phyloP scores from a whole-genome alignment of 2,797 vertebrate species.

The Megaceryle alcyon region DNA sequence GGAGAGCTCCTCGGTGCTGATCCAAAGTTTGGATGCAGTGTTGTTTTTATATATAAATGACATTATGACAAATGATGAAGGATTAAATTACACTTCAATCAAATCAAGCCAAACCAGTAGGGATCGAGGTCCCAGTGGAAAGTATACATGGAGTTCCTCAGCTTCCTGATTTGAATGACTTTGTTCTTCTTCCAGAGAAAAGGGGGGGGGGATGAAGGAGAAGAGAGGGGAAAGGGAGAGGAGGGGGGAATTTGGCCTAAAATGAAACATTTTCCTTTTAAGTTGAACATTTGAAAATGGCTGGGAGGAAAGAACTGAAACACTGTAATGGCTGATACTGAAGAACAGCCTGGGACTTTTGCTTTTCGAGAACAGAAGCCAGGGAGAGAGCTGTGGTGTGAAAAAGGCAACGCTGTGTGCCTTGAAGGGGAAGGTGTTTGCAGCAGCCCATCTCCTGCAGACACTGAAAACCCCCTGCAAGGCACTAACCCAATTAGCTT shows the following conservation, averaged over 20 bases:
- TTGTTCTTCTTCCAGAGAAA: constrained; percentile 81
- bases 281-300: constrained; percentile 80
- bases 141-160: constrained; percentile 75
- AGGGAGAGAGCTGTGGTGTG: constrained; percentile 62
- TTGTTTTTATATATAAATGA: constrained; percentile 80
- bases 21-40: constrained; percentile 76
- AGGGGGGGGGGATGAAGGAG: not conserved
- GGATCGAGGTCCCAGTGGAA: constrained; percentile 79
- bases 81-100: constrained; percentile 82
- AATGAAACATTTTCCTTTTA: constrained; percentile 84
- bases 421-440: constrained; percentile 72
- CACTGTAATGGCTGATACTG: constrained; percentile 74
- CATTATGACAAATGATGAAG: constrained; percentile 81
- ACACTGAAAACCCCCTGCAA: constrained; percentile 50
- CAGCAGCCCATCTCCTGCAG: constrained; percentile 67
- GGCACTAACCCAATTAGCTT: constrained; percentile 71
- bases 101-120: constrained; percentile 79
- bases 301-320: constrained; percentile 80
- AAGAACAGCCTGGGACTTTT: constrained; percentile 75
- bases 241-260: constrained; percentile 78
- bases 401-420: constrained; percentile 63
- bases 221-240: constrained; percentile 53
- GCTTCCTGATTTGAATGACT: constrained; percentile 83
- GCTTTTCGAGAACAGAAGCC: constrained; percentile 69
- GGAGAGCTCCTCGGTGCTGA: constrained; percentile 75